Conservation (phyloP, 1,140 invertebrate species). For the Apis mellifera region DNA sequence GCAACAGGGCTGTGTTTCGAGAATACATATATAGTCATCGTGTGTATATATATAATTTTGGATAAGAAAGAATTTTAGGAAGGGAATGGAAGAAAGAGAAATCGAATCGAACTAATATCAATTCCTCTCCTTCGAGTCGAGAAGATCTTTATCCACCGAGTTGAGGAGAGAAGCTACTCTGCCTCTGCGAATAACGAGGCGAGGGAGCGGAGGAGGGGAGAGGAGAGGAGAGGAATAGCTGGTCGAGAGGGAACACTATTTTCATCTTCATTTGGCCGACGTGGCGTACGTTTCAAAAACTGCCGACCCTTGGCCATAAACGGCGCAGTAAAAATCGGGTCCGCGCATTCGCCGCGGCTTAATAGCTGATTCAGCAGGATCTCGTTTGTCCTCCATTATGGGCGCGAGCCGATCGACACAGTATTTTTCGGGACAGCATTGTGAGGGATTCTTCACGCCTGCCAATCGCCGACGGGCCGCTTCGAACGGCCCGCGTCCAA, state of each 20-base stretch:
- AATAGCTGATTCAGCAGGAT: slow-evolving; percentile 65
- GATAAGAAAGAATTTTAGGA: no score
- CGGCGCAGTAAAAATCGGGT: slow-evolving; percentile 41
- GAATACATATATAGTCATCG: no score
- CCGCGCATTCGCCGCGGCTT: slow-evolving; percentile 34
- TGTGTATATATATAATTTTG: no score
- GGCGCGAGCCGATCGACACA: slow-evolving; percentile 71
- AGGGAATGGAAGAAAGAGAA: no score
- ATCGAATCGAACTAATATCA: neutral
- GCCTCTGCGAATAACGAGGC: neutral
- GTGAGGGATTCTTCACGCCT: slow-evolving; percentile 77
- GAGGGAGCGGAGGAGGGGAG: neutral
- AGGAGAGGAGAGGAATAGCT: neutral
- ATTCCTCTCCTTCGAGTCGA: neutral
- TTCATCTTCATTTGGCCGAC: slow-evolving; percentile 30
- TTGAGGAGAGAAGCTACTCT: neutral
- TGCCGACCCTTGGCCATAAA: slow-evolving; percentile 20
- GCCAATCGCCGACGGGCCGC: slow-evolving; percentile 66
- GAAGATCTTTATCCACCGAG: slow-evolving; percentile 40
- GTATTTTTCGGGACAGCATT: slow-evolving; percentile 73
- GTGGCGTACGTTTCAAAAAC: slow-evolving; percentile 49
- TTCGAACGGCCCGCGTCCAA: neutral
- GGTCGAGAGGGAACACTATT: slow-evolving; percentile 19
- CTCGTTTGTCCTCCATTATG: slow-evolving; percentile 68
- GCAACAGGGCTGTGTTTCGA: no score